Evolutionary conservation across 2,113 vertebrate species (phyloP), one percentile per base, ranked within the genome.

Genomic region (Phainopepla nitens): DNA sequence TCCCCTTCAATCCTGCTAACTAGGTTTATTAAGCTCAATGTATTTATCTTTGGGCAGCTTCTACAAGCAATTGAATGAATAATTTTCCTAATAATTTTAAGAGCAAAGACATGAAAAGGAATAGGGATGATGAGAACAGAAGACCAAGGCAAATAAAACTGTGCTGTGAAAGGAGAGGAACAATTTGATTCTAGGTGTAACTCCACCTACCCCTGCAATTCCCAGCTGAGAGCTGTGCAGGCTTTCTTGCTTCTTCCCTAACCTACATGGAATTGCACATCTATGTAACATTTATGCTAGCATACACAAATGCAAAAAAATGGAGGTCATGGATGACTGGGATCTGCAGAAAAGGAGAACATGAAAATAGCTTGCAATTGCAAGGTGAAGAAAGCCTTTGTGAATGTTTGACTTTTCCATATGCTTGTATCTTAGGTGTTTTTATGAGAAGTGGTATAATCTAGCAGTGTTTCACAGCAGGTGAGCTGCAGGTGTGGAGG

Each of bases 41-140:
- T 94, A 91, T 97, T 96, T 96, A 89, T 96, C 92, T 97, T 96
- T 93, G 93, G 72, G 90, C 95, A 94, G 89, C 92, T 89, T 94
- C 90, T 87, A 82, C 81, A 76, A 92, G 94, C 87, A 96, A 94
- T 81, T 89, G 86, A 95, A 96, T 94, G 69, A 93, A 92, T 93
- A 91, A 90, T 96, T 93, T 97, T 96, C 72, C 36, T 96, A 91
- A 94, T 93, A 96, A 93, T 86, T 87, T 93, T 93, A 95, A 94
- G 88, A 89, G 81, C 44, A 60, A 85, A 91, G 93, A 91, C 81
- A 68, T 89, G 56, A 96, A 96, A 90, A 82, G 49, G 79, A 94
- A 29, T 20, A 57, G n/a, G 50, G 77, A 50, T 81, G 69, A 41
- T 68, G 87, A 86, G 78, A 90, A 72, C 16, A 57, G 39, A n/a